phyloP scores from a whole-genome alignment of 92 coral and sea anemone genomes.

The Pocillopora meandrina region DNA sequence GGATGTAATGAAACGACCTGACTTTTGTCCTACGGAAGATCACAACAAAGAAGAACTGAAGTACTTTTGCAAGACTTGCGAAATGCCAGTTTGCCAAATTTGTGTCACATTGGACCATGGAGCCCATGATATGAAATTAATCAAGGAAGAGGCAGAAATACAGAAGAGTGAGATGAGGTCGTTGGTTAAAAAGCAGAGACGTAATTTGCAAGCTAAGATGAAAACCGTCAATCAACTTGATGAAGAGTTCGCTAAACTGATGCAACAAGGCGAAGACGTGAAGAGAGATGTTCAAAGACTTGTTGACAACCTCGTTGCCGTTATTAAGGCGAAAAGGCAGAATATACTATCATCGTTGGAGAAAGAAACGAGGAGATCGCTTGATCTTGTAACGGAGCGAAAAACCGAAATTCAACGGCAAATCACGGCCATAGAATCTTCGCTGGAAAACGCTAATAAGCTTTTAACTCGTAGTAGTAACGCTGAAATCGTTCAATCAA shows the following conservation, averaged over 20 bases:
- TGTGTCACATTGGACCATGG: no score
- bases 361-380: not conserved
- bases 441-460: slow-evolving; percentile 9
- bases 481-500: not conserved
- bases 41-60: no score
- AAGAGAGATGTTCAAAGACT: not conserved
- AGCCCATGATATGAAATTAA: no score
- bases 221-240: not conserved
- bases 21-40: no score
- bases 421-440: not conserved
- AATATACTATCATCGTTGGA: not conserved
- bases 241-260: not conserved
- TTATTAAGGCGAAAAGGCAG: not conserved
- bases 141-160: not conserved
- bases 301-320: not conserved
- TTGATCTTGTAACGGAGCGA: not conserved
- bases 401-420: not conserved
- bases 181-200: not conserved
- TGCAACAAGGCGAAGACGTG: not conserved
- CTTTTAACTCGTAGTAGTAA: not conserved
- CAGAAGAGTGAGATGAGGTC: not conserved
- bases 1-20: no score
- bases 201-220: not conserved
- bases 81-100: no score
- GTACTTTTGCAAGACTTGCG: no score